Evolutionary conservation across 2,888 invertebrate species (phyloP).

Genomic region (Pseudococcus viburni): DNA sequence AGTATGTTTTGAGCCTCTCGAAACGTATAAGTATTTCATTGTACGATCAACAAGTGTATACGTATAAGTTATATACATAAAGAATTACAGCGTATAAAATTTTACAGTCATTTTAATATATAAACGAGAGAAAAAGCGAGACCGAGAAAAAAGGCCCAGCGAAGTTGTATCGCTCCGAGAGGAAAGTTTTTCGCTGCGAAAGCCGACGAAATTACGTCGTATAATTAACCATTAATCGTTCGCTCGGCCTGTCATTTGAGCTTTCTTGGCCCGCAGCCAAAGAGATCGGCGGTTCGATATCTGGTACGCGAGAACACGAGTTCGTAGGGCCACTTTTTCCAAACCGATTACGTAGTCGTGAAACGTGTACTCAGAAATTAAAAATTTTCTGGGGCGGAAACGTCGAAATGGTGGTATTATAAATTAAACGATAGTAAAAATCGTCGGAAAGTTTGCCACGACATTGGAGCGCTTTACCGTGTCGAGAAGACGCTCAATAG

Average conservation of each 20-base stretch:
- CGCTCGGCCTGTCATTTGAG: conserved; percentile 19
- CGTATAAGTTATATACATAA: neutral
- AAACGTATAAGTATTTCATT: neutral
- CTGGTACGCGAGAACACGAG: neutral
- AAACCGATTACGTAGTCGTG: neutral
- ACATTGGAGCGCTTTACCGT: too few species aligned
- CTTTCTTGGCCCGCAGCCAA: neutral
- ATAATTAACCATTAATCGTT: conserved; percentile 35
- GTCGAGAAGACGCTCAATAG: neutral
- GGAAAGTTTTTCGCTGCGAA: neutral
- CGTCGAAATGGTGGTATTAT: neutral
- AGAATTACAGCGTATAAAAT: neutral
- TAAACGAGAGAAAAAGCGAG: neutral
- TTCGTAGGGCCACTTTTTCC: neutral
- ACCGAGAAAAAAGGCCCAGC: neutral
- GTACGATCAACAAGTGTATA: conserved; percentile 24
- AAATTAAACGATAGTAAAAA: neutral
- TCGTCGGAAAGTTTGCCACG: neutral
- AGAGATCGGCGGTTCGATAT: neutral
- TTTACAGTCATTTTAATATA: conserved; percentile 1
- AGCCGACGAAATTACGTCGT: conserved; percentile 1
- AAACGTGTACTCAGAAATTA: neutral
- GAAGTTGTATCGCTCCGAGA: neutral
- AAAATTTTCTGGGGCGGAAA: neutral
- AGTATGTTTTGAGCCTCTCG: conserved; percentile 9